Evolutionary conservation across 1,140 invertebrate genomes (phyloP).

Genomic region (Monomorium pharaonis): DNA sequence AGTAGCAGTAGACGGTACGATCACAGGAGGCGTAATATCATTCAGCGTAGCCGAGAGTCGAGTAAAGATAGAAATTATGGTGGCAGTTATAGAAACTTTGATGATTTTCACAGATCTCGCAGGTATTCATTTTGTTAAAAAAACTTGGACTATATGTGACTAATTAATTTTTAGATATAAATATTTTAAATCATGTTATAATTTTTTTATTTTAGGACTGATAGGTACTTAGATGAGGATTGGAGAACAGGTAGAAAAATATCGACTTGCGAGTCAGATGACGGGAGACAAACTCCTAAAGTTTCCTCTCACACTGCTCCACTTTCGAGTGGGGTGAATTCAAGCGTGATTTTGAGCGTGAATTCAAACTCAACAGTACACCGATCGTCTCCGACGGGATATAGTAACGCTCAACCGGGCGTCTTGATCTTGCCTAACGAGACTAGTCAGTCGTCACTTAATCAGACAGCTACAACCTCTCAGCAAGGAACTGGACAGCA

Average conservation of each 20-base stretch:
- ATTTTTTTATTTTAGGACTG: constrained; percentile 52
- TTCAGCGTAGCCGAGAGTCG: constrained; percentile 81
- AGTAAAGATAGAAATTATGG: constrained; percentile 83
- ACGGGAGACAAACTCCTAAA: constrained; percentile 77
- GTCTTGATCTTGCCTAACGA: constrained; percentile 83
- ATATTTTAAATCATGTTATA: constrained; percentile 16
- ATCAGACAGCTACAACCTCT: constrained; percentile 59
- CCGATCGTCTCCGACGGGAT: constrained; percentile 69
- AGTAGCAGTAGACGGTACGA: constrained; percentile 74
- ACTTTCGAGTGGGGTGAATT: too few species aligned
- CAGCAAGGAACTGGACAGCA: constrained; percentile 53
- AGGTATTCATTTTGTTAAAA: constrained; percentile 68
- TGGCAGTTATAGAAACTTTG: constrained; percentile 72
- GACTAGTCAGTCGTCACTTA: constrained; percentile 74
- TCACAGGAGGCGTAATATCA: constrained; percentile 75
- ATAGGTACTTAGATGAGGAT: constrained; percentile 80
- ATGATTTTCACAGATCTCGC: constrained; percentile 78
- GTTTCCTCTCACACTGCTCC: constrained; percentile 60
- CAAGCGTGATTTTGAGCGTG: too few species aligned
- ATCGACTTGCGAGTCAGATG: constrained; percentile 80
- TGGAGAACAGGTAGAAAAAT: constrained; percentile 82
- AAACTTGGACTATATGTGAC: neutral
- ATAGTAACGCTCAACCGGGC: constrained; percentile 76
- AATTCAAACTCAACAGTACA: constrained; percentile 68
- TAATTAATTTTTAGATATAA: neutral